Conservation (phyloP, 2,113 vertebrate genomes). For the Chaenocephalus aceratus region DNA sequence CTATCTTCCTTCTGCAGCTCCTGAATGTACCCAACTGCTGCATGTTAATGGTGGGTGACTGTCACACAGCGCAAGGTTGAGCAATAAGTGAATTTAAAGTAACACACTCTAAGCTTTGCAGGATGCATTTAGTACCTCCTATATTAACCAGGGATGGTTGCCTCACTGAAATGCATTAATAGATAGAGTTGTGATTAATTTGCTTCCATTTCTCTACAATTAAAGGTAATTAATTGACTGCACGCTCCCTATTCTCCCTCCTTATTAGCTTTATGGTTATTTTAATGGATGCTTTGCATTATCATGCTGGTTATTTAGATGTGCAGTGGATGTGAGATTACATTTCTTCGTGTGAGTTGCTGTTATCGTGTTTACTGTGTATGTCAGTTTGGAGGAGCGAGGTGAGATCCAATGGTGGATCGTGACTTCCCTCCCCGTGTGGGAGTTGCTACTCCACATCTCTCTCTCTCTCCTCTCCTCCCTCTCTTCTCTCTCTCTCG, state of each 20-base stretch:
- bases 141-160: too few species aligned
- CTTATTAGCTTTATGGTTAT: neutral
- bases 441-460: slow-evolving; percentile 55
- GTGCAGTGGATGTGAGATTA: slow-evolving; percentile 1
- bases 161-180: too few species aligned
- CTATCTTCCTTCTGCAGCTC: slow-evolving; percentile 41
- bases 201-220: too few species aligned
- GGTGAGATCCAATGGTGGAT: slow-evolving; percentile 45
- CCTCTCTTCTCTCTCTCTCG: neutral
- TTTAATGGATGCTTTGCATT: neutral
- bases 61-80: neutral
- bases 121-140: neutral
- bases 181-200: too few species aligned
- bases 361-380: slow-evolving; percentile 26
- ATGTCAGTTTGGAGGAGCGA: slow-evolving; percentile 41
- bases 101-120: neutral
- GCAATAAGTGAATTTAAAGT: slow-evolving; percentile 11
- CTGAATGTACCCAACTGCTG: slow-evolving; percentile 16
- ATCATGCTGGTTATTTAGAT: neutral
- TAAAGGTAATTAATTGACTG: too few species aligned
- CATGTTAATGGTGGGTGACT: slow-evolving; percentile 19
- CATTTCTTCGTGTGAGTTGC: slow-evolving; percentile 21
- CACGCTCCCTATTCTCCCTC: too few species aligned
- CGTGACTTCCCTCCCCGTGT: slow-evolving; percentile 60
- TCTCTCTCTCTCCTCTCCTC: neutral